phyloP scores from a whole-genome alignment of 2,797 vertebrate species.

The Onychomys leucogaster region DNA sequence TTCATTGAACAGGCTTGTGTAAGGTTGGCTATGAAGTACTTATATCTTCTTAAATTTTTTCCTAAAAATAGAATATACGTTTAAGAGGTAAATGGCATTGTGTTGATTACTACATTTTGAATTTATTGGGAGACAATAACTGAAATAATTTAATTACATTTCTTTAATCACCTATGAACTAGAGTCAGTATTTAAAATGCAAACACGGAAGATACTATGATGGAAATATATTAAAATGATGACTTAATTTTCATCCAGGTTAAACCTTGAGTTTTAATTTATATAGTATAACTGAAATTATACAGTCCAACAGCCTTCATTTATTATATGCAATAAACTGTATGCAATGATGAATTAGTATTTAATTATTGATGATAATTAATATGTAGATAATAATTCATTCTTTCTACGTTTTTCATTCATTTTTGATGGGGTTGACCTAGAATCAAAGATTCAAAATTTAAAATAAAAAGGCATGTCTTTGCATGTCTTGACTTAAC shows the following conservation, averaged over 20 bases:
- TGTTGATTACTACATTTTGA: background rate
- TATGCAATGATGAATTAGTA: background rate
- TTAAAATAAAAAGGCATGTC: background rate
- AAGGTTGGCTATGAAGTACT: background rate
- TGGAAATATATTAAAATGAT: background rate
- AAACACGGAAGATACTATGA: background rate
- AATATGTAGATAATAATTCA: background rate
- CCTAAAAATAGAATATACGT: background rate
- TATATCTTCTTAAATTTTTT: background rate
- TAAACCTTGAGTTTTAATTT: background rate
- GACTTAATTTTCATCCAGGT: background rate
- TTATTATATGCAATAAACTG: background rate
- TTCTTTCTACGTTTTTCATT: background rate
- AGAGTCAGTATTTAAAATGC: background rate
- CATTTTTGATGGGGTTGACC: background rate
- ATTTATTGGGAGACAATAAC: background rate
- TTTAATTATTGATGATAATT: constrained; percentile 5
- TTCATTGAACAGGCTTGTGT: background rate
- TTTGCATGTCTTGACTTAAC: background rate
- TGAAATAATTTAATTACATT: background rate
- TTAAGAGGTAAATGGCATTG: background rate
- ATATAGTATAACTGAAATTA: background rate
- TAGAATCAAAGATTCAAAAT: background rate
- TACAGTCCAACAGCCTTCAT: background rate
- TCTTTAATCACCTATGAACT: background rate